Evolutionary conservation across 2,797 vertebrate species (phyloP), one percentile per base, ranked within the genome.

Genomic region (Myotis vivesi): DNA sequence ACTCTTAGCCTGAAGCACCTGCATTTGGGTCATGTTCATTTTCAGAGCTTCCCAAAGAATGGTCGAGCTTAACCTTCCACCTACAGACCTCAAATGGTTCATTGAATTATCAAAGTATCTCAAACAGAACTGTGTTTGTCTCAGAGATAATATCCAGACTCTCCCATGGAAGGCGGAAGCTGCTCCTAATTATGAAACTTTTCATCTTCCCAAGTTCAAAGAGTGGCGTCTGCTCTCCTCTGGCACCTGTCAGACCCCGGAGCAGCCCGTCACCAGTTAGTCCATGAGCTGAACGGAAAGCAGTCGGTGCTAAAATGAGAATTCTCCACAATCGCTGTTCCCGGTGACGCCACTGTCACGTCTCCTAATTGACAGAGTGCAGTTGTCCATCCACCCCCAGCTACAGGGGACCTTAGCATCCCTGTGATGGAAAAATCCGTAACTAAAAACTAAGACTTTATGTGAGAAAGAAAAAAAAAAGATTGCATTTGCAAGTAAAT

Each of bases 381-480:
- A 41, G 28, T 8, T 82, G 46, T 71, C 36, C 64, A n/a, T 57
- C 51, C 9, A 8, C 66, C 88, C 44, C 55, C 57, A 69, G 22
- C 33, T 28, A 17, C 17, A 6, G 46, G 73, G 68, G n/a, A 28
- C 15, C 51, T 3, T 17, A 66, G 10, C 23, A 69, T 73, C 53
- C n/a, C 77, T 82, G 28, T 8, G n/a, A 38, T 11, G 68, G 66
- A 41, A 75, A 92, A 88, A 88, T 83, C n/a, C 23, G 3, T 38
- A 55, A 77, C 25, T 38, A 55, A 80, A n/a, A 23, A 80, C 11
- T 51, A 55, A 33, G 16, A 1, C 51, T 85, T 64, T 25, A 17
- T 41, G 30, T 33, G 76, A 87, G 89, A 95, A 89, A 84, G 93
- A 94, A 89, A 73, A 51, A 51, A 69, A 44, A 94, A 57, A 87